Conservation (phyloP, 2,797 vertebrate species). For the Typhlichthys eigenmanni region DNA sequence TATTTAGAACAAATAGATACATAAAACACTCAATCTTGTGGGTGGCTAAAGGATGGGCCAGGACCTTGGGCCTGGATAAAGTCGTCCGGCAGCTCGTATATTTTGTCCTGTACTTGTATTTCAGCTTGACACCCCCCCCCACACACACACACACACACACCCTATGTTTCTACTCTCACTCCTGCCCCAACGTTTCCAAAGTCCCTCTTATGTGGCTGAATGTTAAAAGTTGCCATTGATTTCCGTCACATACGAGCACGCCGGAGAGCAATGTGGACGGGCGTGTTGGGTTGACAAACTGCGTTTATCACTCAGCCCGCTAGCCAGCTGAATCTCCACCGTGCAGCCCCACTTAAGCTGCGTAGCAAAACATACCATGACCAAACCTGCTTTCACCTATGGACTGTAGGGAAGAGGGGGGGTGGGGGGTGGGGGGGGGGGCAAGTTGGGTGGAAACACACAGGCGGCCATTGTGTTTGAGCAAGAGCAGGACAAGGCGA, state of each 20-base stretch:
- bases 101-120: conserved; percentile 70
- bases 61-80: conserved; percentile 68
- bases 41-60: conserved; percentile 59
- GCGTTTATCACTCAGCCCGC: conserved; percentile 50
- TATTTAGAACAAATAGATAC: conserved; percentile 80
- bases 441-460: conserved; percentile 32
- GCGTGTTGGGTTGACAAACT: conserved; percentile 48
- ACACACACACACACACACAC: conserved; percentile 4
- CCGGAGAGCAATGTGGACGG: conserved; percentile 38
- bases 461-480: conserved; percentile 66
- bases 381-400: conserved; percentile 60
- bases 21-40: conserved; percentile 76
- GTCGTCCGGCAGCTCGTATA: conserved; percentile 65
- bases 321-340: conserved; percentile 62
- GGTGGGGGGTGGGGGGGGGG: neutral
- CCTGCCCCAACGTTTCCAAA: conserved; percentile 38
- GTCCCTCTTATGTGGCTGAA: conserved; percentile 51
- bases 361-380: conserved; percentile 64
- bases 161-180: neutral
- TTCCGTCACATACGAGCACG: conserved; percentile 53
- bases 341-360: conserved; percentile 51
- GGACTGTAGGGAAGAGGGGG: neutral
- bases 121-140: conserved; percentile 62
- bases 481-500: conserved; percentile 61
- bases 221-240: conserved; percentile 66